phyloP scores from a whole-genome alignment of 2,113 vertebrate species.

The Jacana jacana region DNA sequence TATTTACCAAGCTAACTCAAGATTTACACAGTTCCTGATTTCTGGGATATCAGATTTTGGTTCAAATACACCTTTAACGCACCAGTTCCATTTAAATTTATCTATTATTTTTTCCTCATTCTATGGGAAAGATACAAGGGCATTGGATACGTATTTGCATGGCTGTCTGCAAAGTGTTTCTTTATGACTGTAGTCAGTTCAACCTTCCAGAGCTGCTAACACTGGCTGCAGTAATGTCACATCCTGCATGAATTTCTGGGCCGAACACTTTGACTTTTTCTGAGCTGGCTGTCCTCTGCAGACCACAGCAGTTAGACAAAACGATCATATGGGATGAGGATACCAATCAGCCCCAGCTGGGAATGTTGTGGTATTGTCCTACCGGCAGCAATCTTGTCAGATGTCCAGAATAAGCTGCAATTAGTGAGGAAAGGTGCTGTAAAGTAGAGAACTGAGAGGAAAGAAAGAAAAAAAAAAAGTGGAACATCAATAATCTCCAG shows the following conservation, averaged over 20 bases:
- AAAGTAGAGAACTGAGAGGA: accelerated
- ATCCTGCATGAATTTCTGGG: not conserved
- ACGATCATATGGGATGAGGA: not conserved
- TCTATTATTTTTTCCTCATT: not conserved
- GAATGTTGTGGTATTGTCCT: not conserved
- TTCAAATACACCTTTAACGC: not conserved
- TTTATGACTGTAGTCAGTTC: not conserved
- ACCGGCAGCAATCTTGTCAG: not conserved
- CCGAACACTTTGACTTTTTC: not conserved
- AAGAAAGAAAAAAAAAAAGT: no score
- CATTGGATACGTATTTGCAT: not conserved
- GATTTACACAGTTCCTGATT: not conserved
- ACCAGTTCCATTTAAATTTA: not conserved
- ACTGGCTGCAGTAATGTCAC: not conserved
- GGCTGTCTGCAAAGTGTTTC: not conserved
- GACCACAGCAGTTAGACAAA: not conserved
- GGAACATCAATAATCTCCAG: not conserved
- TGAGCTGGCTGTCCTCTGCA: not conserved
- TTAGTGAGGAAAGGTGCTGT: not conserved
- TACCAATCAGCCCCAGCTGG: not conserved
- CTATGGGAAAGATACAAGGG: not conserved
- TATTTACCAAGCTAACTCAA: not conserved
- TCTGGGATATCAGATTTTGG: not conserved
- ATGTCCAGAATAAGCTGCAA: not conserved
- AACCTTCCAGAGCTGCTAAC: not conserved